Evolutionary conservation across 2,888 invertebrate genomes (phyloP).

Genomic region (Philhelius pedissequus): DNA sequence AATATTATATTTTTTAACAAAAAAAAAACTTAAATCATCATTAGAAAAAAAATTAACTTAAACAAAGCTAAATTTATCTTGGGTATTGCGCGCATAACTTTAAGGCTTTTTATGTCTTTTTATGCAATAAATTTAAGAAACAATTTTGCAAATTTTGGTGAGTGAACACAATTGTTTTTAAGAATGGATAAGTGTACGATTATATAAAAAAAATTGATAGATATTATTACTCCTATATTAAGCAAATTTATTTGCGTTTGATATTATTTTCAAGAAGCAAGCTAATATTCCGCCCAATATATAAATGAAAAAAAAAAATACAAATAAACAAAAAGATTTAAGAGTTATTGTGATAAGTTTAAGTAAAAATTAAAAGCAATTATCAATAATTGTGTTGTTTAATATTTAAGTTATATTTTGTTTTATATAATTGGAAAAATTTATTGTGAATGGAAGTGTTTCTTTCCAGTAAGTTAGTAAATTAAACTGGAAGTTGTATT

Average conservation of each 20-base stretch:
- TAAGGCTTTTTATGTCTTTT: slow-evolving; percentile 18
- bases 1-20: slow-evolving; percentile 55
- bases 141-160: neutral
- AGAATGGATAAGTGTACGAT: neutral
- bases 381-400: neutral
- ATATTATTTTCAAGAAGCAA: slow-evolving; percentile 47
- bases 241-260: slow-evolving; percentile 7
- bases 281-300: slow-evolving; percentile 73
- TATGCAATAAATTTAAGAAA: neutral
- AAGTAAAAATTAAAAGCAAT: slow-evolving; percentile 3
- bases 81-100: slow-evolving; percentile 21
- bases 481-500: neutral
- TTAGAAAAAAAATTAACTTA: slow-evolving; percentile 1
- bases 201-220: neutral
- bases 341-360: slow-evolving; percentile 62
- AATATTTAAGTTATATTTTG: neutral
- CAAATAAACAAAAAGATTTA: slow-evolving; percentile 5
- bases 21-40: slow-evolving; percentile 19
- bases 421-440: neutral
- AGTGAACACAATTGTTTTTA: slow-evolving; percentile 6
- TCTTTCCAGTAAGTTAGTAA: neutral
- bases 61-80: neutral
- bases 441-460: neutral
- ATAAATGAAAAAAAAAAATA: slow-evolving; percentile 28
- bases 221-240: neutral